Percentiles rank a stretch among this genome's conserved stretches.
Evolutionary conservation across 2,888 invertebrate species (phyloP).

Genomic region (Euproctis similis): DNA sequence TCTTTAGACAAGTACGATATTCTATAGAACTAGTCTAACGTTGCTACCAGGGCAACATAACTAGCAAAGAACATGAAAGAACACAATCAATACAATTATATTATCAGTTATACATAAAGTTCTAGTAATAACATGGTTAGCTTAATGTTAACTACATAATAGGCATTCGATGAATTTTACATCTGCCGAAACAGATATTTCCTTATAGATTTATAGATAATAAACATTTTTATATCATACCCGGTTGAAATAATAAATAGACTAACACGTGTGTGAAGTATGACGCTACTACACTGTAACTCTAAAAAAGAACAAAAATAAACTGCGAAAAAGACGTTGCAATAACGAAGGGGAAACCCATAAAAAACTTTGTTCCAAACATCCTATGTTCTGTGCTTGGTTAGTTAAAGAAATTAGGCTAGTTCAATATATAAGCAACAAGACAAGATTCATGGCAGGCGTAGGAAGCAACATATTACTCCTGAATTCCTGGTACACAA

Average conservation of each 20-base stretch:
- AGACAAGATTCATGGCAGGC: slow-evolving; percentile 29
- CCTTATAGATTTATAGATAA: slow-evolving; percentile 9
- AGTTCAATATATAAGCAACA: slow-evolving; percentile 30
- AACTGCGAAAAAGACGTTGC: slow-evolving; percentile 17
- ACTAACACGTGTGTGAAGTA: slow-evolving; percentile 9
- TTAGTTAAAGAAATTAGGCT: slow-evolving; percentile 19
- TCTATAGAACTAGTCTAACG: too few relatives aligned
- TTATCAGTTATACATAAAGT: too few relatives aligned
- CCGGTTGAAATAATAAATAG: slow-evolving; percentile 17
- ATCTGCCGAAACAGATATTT: background rate
- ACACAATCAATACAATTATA: too few relatives aligned
- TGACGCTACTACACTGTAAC: slow-evolving; percentile 18
- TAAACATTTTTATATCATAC: slow-evolving; percentile 14
- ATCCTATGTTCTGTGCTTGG: slow-evolving; percentile 19
- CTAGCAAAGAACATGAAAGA: too few relatives aligned
- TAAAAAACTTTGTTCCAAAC: slow-evolving; percentile 22
- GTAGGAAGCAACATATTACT: slow-evolving; percentile 13
- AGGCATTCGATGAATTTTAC: too few relatives aligned
- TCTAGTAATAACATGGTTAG: too few relatives aligned
- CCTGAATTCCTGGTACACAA: slow-evolving; percentile 17
- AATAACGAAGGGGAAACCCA: slow-evolving; percentile 17
- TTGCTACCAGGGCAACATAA: too few relatives aligned
- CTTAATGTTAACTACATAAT: too few relatives aligned
- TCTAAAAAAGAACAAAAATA: slow-evolving; percentile 19
- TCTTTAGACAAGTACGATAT: too few relatives aligned